A percentile compares a stretch with the other conserved stretches of the same genome.
These are phyloP conservation scores for Porites cylindrica DNA, from an alignment of 92 coral and sea anemone species.

Conservation along the genomic window DNA sequence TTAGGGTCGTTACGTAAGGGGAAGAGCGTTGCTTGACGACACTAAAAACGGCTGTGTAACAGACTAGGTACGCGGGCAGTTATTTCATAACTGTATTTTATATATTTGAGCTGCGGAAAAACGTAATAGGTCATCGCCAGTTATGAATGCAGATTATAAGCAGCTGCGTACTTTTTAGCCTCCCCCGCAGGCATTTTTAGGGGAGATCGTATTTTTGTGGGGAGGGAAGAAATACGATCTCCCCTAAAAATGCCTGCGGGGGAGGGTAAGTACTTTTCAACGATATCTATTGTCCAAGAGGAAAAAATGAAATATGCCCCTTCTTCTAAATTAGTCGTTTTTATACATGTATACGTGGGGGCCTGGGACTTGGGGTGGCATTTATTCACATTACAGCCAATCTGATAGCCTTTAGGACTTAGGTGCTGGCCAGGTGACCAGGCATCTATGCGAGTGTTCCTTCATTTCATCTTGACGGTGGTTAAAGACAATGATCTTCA, in stretches of 20 bases:
- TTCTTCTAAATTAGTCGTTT: not conserved
- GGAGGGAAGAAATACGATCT: no score
- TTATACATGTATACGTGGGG: not conserved
- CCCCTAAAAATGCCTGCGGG: no score
- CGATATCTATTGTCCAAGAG: conserved; percentile 8
- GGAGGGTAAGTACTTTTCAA: no score
- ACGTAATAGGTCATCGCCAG: not conserved
- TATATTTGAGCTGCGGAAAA: not conserved
- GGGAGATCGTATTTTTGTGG: no score
- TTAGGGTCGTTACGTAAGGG: no score
- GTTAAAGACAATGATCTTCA: not conserved
- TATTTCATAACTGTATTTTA: conserved; percentile 1
- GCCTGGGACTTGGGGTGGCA: not conserved
- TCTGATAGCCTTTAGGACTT: not conserved
- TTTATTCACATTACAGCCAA: not conserved
- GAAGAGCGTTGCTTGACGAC: no score
- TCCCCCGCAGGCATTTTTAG: no score
- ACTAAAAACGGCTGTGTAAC: not conserved
- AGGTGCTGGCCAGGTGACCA: conserved; percentile 11
- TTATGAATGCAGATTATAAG: conserved; percentile 1
- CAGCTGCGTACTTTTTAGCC: conserved; percentile 9
- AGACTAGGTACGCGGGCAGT: conserved; percentile 17
- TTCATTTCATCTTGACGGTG: not conserved
- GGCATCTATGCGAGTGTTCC: not conserved
- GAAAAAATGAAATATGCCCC: not conserved